Conservation (phyloP, 92 coral and sea anemone genomes). For the Epizoanthus stellaris region DNA sequence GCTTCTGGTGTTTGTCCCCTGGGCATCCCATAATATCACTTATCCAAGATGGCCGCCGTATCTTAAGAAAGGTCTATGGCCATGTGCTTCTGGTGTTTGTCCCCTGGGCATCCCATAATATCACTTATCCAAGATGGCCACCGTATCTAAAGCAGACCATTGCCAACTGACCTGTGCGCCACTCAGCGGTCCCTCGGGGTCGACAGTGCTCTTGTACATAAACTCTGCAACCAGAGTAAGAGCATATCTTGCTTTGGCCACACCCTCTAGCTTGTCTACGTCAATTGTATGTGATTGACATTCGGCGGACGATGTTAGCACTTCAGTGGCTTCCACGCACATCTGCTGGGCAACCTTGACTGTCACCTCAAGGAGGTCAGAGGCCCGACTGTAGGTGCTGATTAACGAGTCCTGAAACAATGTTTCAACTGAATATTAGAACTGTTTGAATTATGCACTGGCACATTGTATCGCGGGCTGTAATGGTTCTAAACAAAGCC, state of each 20-base stretch:
- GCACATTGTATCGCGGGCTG: no score
- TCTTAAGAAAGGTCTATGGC: no score
- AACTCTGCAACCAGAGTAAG: conserved; percentile 65
- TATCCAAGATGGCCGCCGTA: no score
- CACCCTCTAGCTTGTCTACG: conserved; percentile 64
- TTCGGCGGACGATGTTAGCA: conserved; percentile 6
- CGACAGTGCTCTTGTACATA: conserved; percentile 56
- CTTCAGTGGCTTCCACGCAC: conserved; percentile 34
- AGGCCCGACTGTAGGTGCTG: conserved; percentile 51
- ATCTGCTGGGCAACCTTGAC: conserved; percentile 60
- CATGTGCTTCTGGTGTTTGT: no score
- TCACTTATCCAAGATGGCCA: no score
- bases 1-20: no score
- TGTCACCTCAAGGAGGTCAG: conserved; percentile 47
- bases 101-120: no score
- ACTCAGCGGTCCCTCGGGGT: conserved; percentile 14
- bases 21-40: no score
- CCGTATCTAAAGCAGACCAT: no score
- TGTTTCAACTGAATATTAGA: not conserved
- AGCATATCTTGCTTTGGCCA: conserved; percentile 69
- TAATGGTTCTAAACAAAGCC: no score
- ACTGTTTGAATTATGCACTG: no score
- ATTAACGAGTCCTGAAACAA: conserved; percentile 59
- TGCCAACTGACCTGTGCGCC: conserved; percentile 8
- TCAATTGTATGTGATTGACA: conserved; percentile 46